These are phyloP conservation scores for Pangasius djambal DNA, from an alignment of 2,797 vertebrate genomes.

Conservation along the genomic window DNA sequence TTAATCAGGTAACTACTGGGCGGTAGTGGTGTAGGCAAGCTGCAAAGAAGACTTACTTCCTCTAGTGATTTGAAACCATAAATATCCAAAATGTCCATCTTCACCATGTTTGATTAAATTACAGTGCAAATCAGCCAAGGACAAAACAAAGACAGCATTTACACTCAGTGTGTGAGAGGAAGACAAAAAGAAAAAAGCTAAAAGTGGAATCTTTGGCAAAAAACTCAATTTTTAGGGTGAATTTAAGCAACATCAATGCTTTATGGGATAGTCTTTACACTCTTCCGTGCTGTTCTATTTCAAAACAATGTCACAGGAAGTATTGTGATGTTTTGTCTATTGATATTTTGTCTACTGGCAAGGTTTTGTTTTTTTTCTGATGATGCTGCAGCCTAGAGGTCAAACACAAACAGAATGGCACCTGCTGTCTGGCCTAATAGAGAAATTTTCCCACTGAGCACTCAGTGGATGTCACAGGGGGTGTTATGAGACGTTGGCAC, in stretches of 20 bases:
- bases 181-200: not conserved
- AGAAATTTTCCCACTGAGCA: not conserved
- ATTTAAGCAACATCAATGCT: not conserved
- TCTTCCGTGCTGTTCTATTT: conserved; percentile 5
- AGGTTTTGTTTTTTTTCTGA: not conserved
- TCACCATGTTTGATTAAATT: conserved; percentile 30
- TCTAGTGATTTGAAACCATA: conserved; percentile 14
- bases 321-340: conserved; percentile 12
- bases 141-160: conserved; percentile 3
- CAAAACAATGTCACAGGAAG: conserved; percentile 17
- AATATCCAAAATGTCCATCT: conserved; percentile 24
- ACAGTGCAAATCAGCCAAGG: conserved; percentile 13
- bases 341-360: conserved; percentile 9
- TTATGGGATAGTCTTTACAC: conserved; percentile 9
- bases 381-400: conserved; percentile 10
- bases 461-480: not conserved
- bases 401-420: conserved; percentile 9
- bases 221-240: not conserved
- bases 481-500: not conserved
- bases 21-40: conserved; percentile 24
- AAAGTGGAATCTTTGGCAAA: not conserved
- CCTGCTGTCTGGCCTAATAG: conserved; percentile 13
- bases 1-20: conserved; percentile 54
- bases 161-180: no score
- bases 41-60: conserved; percentile 16